phyloP scores from a whole-genome alignment of 2,888 invertebrate genomes.

The Allophyes oxyacanthae region DNA sequence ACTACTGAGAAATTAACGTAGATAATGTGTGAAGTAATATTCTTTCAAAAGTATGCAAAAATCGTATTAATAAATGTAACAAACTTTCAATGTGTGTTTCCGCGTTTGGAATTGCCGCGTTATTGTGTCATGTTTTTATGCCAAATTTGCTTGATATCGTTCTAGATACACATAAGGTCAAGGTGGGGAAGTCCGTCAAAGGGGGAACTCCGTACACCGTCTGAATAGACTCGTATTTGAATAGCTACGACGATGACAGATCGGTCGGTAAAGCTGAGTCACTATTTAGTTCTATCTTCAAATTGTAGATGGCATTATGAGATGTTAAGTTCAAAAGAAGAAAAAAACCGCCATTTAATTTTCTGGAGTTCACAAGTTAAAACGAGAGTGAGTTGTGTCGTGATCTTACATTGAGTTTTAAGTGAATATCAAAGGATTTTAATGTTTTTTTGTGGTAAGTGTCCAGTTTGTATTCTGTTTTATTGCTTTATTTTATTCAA shows the following conservation, averaged over 20 bases:
- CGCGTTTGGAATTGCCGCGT: no score
- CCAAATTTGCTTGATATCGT: no score
- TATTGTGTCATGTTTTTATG: no score
- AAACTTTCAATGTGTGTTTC: no score
- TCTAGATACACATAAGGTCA: no score
- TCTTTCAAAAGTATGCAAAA: no score
- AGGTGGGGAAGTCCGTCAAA: no score
- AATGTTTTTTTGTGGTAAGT: conserved; percentile 3
- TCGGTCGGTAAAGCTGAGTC: conserved; percentile 3
- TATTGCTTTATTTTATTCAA: no score
- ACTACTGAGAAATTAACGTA: no score
- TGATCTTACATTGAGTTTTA: not conserved
- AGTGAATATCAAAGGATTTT: conserved; percentile 1
- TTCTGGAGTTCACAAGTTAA: conserved; percentile 1
- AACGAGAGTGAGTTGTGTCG: conserved; percentile 3
- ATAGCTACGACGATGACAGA: not conserved
- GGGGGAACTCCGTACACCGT: no score
- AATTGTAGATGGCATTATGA: conserved; percentile 2
- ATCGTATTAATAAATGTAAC: no score
- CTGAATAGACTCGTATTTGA: conserved; percentile 3
- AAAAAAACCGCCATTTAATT: conserved; percentile 1
- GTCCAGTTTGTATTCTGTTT: not conserved
- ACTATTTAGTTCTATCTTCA: conserved; percentile 4
- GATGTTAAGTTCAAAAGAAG: not conserved
- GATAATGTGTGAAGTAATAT: no score